Conservation (phyloP, 2,113 vertebrate genomes). For the Strix uralensis region DNA sequence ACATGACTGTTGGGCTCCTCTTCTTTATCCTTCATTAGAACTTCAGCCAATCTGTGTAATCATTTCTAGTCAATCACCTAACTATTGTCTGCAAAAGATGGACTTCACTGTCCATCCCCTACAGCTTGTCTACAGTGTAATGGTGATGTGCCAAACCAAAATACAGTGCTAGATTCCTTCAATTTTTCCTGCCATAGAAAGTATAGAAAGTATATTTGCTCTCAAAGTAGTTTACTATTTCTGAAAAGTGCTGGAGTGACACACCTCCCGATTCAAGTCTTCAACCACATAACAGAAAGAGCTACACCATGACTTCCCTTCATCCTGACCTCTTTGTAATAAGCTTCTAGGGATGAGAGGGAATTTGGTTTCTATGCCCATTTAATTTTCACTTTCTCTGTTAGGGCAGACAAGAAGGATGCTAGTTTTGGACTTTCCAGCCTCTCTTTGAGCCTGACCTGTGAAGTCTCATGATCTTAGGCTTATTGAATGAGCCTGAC, state of each 20-base stretch:
- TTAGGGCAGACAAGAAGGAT: background rate
- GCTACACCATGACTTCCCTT: background rate
- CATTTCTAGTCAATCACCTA: background rate
- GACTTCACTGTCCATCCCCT: background rate
- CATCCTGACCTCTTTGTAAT: background rate
- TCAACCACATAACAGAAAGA: background rate
- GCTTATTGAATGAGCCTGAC: background rate
- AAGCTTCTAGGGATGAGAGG: background rate
- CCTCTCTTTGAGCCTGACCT: background rate
- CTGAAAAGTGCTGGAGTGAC: background rate
- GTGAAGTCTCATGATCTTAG: background rate
- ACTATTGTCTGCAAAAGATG: background rate
- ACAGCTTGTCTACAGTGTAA: background rate
- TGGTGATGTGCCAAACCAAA: background rate
- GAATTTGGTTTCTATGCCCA: background rate
- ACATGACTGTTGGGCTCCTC: background rate
- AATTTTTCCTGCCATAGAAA: background rate
- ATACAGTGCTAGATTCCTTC: background rate
- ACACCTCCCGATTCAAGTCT: background rate
- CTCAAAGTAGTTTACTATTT: background rate
- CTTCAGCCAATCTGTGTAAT: background rate
- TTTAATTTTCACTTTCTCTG: background rate
- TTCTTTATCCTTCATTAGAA: background rate
- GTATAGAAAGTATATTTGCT: background rate
- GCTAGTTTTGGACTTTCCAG: background rate